A percentile compares a stretch with the other conserved stretches of the same genome.
phyloP scores from a whole-genome alignment of 2,797 vertebrate species.

The Chiroxiphia lanceolata region DNA sequence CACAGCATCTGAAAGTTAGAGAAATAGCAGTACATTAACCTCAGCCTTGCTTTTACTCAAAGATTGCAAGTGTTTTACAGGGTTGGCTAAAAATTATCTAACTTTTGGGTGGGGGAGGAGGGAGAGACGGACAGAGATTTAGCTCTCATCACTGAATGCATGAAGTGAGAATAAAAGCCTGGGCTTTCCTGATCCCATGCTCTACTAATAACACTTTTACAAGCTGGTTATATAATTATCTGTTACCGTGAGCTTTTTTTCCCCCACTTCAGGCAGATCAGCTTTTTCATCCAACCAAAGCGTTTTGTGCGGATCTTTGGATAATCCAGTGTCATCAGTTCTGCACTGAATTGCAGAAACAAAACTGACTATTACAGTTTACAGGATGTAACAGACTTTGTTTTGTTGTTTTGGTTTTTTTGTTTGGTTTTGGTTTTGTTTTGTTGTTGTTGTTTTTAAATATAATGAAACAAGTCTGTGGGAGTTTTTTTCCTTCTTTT shows the following conservation, averaged over 20 bases:
- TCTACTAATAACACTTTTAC: constrained; percentile 46
- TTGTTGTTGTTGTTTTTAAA: not conserved
- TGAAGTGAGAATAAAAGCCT: constrained; percentile 51
- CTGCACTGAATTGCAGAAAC: not conserved
- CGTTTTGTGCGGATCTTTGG: not conserved
- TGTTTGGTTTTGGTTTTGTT: not conserved
- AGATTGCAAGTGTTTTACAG: not conserved
- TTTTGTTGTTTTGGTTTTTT: not conserved
- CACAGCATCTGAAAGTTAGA: not conserved
- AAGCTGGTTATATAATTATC: constrained; percentile 65
- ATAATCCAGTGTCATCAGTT: constrained; percentile 20
- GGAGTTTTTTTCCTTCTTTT: not conserved
- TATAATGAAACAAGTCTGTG: not conserved
- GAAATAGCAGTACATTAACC: constrained; percentile 2
- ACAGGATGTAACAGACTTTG: not conserved
- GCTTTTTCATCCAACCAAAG: not conserved
- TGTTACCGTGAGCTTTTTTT: not conserved
- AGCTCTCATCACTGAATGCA: constrained; percentile 22
- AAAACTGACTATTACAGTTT: not conserved
- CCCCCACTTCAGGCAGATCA: not conserved
- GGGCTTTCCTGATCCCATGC: constrained; percentile 5
- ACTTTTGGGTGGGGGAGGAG: not conserved
- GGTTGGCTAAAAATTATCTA: constrained; percentile 44
- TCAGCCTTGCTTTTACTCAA: constrained; percentile 5
- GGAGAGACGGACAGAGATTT: not conserved